Base-by-base conservation (phyloP, 2,888 invertebrate species). In the Lasioglossum calceatum region DNA sequence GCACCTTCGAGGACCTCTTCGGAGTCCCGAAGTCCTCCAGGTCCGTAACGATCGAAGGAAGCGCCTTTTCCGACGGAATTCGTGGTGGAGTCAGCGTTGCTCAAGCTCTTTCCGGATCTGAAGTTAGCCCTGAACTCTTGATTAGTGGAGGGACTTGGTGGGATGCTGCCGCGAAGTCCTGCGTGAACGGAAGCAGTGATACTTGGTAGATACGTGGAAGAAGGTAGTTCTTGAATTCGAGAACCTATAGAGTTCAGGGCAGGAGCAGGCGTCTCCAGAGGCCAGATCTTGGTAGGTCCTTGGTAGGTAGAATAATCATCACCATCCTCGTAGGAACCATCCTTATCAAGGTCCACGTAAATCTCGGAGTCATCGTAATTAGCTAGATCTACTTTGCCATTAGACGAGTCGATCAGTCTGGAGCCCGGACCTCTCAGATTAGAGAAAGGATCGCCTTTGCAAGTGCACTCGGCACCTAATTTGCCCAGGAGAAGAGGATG, bases 391-490 rank as follows among this genome's bases (percentile, higher is more conserved):
- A 95, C 92, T 14, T 89, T 88, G 67, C 95, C 95, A 14, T 90
- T 92, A 4, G 94, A 93, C 1, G 95, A 95, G 27, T 92, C 88
- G 5, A 95, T 93, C 8, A 92, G 77, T 36, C 92, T 93, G n/a
- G 87, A 91, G 2, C 89, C 93, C 4, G 94, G 92, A 16, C 93
- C 94, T 0, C 93, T 92, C 84, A 95, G 92, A 47, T 90, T 92
- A 3, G 92, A 93, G 79, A 95, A 95, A 0, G 95, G 95, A 93
- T 95, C 95, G 1, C 93, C 93, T 61, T 92, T 94, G 92, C 97
- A 97, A 80, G 97, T 97, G 90, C 97, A 97, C 79, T 97, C 97
- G 5, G 97, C 97, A 4, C 97, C 97, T 19, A 97, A 95, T 95
- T 97, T 97, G 67, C 97, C 96, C 0, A 97, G 96, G 32, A 97